These are phyloP conservation scores for Leucozona laternaria DNA, from an alignment of 2,888 invertebrate species.

Conservation along the genomic window DNA sequence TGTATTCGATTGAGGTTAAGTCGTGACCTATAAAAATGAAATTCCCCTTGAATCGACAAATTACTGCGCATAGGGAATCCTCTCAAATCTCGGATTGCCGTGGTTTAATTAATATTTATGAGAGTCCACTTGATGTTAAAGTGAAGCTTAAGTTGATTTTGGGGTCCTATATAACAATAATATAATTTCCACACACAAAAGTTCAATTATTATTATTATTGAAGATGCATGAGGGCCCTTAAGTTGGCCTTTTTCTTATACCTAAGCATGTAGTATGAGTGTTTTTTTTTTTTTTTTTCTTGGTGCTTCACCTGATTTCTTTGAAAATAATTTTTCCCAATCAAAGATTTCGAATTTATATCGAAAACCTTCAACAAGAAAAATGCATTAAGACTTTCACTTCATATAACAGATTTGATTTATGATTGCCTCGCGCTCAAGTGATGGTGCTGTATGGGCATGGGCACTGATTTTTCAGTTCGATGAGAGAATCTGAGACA, in stretches of 20 bases:
- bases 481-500: slow-evolving; percentile 8
- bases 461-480: slow-evolving; percentile 16
- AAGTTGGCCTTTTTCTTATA: slow-evolving; percentile 3
- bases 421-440: slow-evolving; percentile 28
- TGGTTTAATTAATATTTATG: slow-evolving; percentile 62
- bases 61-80: slow-evolving; percentile 28
- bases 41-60: slow-evolving; percentile 19
- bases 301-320: slow-evolving; percentile 8
- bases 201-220: no score
- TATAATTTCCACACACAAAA: neutral
- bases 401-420: slow-evolving; percentile 46
- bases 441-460: slow-evolving; percentile 38
- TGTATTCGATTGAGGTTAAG: slow-evolving; percentile 55
- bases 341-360: slow-evolving; percentile 11
- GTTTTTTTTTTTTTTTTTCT: neutral
- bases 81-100: slow-evolving; percentile 32
- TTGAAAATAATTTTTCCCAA: slow-evolving; percentile 16
- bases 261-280: neutral
- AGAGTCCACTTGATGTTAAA: slow-evolving; percentile 48
- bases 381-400: slow-evolving; percentile 69
- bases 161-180: neutral
- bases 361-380: slow-evolving; percentile 28
- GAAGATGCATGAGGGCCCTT: slow-evolving; percentile 17
- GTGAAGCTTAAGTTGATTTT: slow-evolving; percentile 9
- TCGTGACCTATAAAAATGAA: slow-evolving; percentile 55